Evolutionary conservation across 2,113 vertebrate species (phyloP), one percentile per base, ranked within the genome.

Genomic region (Eudyptes chrysolophus): DNA sequence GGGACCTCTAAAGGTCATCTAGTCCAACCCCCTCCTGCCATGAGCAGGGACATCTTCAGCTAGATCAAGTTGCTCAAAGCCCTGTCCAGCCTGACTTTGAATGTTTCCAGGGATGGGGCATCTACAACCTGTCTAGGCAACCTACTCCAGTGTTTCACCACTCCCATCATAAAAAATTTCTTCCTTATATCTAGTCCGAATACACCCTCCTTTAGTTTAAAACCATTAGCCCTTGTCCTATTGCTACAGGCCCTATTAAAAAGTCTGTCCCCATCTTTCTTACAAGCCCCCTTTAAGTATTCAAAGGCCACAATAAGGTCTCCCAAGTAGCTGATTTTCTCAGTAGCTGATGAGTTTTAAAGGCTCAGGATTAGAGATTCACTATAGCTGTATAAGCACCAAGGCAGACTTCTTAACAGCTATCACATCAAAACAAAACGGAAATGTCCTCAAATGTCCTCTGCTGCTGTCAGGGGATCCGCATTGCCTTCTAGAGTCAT

Each of bases 151-250:
- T 55, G 29, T 18, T 66, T 49, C 11, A 64, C 26, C 20, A 64
- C 8, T 10, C 5, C 24, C 11, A 42, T 6, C 0, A 0, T 16
- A 61, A 21, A 34, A 34, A 25, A 24, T 18, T 7, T 42, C 38
- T 42, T 29, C 25, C 30, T 52, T 27, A 9, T 18, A 71, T n/a
- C 30, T 71, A n/a, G 12, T 29, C 25, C n/a, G 20, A 84, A 24
- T 71, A 24, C 22, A 51, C 46, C 24, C 7, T 42, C 6, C 4
- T 42, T 34, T 71, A n/a, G 18, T 61, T n/a, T 61, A 24, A 24
- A 61, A n/a, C 3, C 14, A 18, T 27, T 70, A 32, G 3, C 3
- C 4, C 16, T 32, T 38, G 54, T 27, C 8, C 8, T 49, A 49
- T 34, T 2, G 0, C 17, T 17, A 40, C 8, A 70, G 34, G 16